phyloP scores from a whole-genome alignment of 2,888 invertebrate species.

The Holacanthella duospinosa region DNA sequence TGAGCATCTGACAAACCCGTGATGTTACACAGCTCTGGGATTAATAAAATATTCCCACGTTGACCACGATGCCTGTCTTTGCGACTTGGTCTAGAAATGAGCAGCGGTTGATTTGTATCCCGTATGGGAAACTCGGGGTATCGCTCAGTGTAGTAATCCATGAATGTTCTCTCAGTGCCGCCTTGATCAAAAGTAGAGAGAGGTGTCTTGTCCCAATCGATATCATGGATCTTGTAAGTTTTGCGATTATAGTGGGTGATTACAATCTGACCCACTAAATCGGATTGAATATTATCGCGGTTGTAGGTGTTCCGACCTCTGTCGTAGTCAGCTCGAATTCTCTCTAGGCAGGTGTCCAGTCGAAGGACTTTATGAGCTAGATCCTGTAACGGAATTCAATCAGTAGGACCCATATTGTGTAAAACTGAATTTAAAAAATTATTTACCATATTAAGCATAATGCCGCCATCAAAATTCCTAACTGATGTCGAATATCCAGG shows the following conservation, averaged over 20 bases:
- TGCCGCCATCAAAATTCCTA: constrained; percentile 62
- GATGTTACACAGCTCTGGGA: constrained; percentile 80
- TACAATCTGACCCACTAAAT: constrained; percentile 51
- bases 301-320: constrained; percentile 1
- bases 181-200: constrained; percentile 51
- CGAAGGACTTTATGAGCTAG: constrained; percentile 74
- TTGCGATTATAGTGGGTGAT: constrained; percentile 84
- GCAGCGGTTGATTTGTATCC: constrained; percentile 40
- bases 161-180: constrained; percentile 16
- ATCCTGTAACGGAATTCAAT: too few relatives aligned
- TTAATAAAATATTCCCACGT: constrained; percentile 43
- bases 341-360: constrained; percentile 58
- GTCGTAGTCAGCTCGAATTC: constrained; percentile 44
- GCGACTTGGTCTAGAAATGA: constrained; percentile 46
- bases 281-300: constrained; percentile 38
- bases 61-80: constrained; percentile 60
- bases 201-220: constrained; percentile 65
- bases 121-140: constrained; percentile 40
- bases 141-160: constrained; percentile 24
- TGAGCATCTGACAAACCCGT: constrained; percentile 81
- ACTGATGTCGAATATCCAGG: constrained; percentile 59
- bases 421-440: too few relatives aligned
- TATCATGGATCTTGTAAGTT: constrained; percentile 74
- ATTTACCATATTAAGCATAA: constrained; percentile 54
- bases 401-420: too few relatives aligned